Conservation (phyloP, 2,797 vertebrate genomes). For the Crocidura indochinensis region DNA sequence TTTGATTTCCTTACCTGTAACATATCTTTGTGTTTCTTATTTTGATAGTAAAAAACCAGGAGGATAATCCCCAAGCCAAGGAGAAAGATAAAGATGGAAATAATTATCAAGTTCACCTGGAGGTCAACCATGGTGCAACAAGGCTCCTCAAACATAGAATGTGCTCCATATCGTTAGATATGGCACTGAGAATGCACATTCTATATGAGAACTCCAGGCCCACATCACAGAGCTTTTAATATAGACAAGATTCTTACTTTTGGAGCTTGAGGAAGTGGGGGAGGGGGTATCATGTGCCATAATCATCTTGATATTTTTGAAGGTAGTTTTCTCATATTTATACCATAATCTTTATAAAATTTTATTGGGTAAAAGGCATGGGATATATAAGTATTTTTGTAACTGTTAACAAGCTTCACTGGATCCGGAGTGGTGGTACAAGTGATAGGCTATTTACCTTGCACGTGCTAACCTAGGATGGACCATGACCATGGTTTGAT, state of each 20-base stretch:
- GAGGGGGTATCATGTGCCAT: neutral
- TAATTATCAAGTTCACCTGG: neutral
- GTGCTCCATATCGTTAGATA: neutral
- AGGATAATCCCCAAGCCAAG: conserved; percentile 51
- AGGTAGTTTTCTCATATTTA: no score
- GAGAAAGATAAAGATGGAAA: conserved; percentile 27
- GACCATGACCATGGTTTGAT: no score
- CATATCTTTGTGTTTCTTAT: neutral
- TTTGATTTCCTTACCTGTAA: conserved; percentile 40
- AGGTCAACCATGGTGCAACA: conserved; percentile 15
- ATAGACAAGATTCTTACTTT: neutral
- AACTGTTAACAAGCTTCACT: no score
- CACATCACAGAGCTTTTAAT: conserved; percentile 60
- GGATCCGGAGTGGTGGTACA: no score
- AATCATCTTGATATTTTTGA: neutral
- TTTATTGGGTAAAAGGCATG: no score
- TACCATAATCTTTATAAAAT: no score
- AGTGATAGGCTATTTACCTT: no score
- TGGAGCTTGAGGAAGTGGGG: neutral
- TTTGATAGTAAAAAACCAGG: conserved; percentile 32
- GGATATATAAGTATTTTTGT: no score
- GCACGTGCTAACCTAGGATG: no score
- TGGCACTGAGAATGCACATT: conserved; percentile 3
- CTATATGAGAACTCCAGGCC: conserved; percentile 42
- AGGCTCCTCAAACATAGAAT: neutral